phyloP scores from a whole-genome alignment of 2,888 invertebrate genomes.

The Liopterus haemorrhoidalis region DNA sequence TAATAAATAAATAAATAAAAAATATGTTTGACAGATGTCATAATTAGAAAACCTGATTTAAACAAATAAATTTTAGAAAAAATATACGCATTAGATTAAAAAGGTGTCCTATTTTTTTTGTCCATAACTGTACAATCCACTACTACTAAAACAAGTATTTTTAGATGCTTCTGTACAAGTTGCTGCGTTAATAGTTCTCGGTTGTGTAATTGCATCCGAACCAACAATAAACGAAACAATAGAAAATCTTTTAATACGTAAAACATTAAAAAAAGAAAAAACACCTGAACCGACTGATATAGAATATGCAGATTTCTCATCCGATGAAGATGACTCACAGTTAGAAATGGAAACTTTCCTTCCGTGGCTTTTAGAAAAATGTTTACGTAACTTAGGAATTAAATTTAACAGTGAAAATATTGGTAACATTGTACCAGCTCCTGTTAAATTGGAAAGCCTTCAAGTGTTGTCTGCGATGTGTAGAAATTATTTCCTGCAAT shows the following conservation, averaged over 20 bases:
- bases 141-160: slow-evolving; percentile 34
- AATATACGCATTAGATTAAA: too few relatives aligned
- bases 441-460: slow-evolving; percentile 71
- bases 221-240: slow-evolving; percentile 59
- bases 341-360: slow-evolving; percentile 35
- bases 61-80: too few relatives aligned
- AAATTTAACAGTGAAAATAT: slow-evolving; percentile 13
- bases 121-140: neutral
- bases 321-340: slow-evolving; percentile 35
- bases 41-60: too few relatives aligned
- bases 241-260: slow-evolving; percentile 5
- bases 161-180: slow-evolving; percentile 67
- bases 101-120: neutral
- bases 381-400: slow-evolving; percentile 51
- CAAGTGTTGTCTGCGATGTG: slow-evolving; percentile 63
- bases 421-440: slow-evolving; percentile 46
- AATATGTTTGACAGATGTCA: too few relatives aligned
- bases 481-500: slow-evolving; percentile 53
- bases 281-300: slow-evolving; percentile 29
- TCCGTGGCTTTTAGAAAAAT: slow-evolving; percentile 59
- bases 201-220: slow-evolving; percentile 61
- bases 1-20: too few relatives aligned
- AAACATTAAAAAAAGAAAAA: slow-evolving; percentile 35
- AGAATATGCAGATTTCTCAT: slow-evolving; percentile 45
- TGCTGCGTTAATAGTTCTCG: slow-evolving; percentile 66